A percentile compares a stretch with the other conserved stretches of the same genome.
Conservation (phyloP, 2,113 vertebrate genomes). For the Chelonoidis abingdonii region DNA sequence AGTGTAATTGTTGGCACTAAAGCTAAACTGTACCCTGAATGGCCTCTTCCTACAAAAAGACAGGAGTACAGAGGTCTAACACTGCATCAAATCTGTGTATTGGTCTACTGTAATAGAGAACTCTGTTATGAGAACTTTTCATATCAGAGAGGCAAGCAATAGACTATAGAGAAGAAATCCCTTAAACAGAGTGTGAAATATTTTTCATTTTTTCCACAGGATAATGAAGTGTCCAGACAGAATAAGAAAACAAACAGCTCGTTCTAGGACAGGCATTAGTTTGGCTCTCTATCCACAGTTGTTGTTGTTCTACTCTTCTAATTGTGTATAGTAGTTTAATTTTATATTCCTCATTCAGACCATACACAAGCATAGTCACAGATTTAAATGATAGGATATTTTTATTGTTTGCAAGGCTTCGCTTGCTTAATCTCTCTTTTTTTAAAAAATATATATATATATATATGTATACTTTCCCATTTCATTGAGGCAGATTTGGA, state of each 20-base stretch:
- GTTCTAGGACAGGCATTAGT: constrained; percentile 64
- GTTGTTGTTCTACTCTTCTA: constrained; percentile 52
- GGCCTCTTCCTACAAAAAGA: constrained; percentile 66
- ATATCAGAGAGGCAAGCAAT: constrained; percentile 34
- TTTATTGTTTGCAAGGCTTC: constrained; percentile 70
- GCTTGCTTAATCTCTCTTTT: constrained; percentile 74
- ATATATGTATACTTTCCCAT: constrained; percentile 67
- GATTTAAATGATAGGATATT: constrained; percentile 65
- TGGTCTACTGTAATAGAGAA: constrained; percentile 70
- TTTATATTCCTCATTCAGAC: constrained; percentile 39
- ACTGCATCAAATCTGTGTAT: constrained; percentile 50
- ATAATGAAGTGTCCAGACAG: constrained; percentile 66
- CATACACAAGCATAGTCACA: constrained; percentile 51
- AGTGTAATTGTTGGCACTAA: constrained; percentile 70
- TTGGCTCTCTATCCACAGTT: constrained; percentile 59
- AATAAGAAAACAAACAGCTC: constrained; percentile 60
- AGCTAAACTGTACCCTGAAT: constrained; percentile 48
- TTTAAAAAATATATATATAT: constrained; percentile 50
- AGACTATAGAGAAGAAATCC: constrained; percentile 60
- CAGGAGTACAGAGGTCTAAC: constrained; percentile 34
- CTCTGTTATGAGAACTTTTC: constrained; percentile 59
- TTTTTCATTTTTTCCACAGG: constrained; percentile 65
- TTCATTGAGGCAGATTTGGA: constrained; percentile 88
- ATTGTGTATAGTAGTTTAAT: constrained; percentile 59
- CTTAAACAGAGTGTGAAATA: constrained; percentile 47